phyloP scores from a whole-genome alignment of 2,797 vertebrate species.

The Sebastes alutus region DNA sequence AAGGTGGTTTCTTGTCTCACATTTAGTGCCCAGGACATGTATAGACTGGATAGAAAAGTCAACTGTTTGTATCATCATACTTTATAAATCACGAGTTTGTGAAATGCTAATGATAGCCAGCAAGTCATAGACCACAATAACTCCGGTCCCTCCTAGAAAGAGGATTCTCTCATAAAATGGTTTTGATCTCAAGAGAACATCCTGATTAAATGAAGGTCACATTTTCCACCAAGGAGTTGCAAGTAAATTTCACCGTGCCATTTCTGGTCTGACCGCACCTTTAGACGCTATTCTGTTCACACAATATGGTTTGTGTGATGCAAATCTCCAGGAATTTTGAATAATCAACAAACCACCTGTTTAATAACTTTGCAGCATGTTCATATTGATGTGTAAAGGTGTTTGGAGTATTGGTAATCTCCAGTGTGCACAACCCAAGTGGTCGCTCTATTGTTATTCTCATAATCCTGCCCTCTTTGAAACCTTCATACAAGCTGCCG shows the following conservation, averaged over 20 bases:
- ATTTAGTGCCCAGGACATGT: neutral
- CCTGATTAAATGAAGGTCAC: conserved; percentile 59
- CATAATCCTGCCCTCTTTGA: conserved; percentile 60
- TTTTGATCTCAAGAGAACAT: conserved; percentile 37
- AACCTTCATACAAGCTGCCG: conserved; percentile 41
- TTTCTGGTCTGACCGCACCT: conserved; percentile 26
- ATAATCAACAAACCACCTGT: conserved; percentile 49
- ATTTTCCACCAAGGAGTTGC: conserved; percentile 38
- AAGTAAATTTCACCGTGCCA: conserved; percentile 57
- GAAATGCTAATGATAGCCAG: neutral
- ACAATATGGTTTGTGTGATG: conserved; percentile 44
- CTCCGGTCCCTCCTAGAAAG: neutral
- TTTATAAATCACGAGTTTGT: neutral
- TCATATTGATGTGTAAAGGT: conserved; percentile 52
- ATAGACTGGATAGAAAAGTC: neutral
- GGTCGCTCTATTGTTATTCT: conserved; percentile 45
- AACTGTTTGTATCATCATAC: neutral
- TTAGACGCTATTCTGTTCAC: conserved; percentile 19
- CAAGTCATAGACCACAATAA: conserved; percentile 15
- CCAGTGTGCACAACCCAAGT: conserved; percentile 46
- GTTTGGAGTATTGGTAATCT: conserved; percentile 54
- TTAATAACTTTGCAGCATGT: conserved; percentile 57
- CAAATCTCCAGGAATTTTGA: conserved; percentile 53
- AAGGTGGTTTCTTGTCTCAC: neutral
- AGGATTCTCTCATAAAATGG: conserved; percentile 23